Evolutionary conservation across 2,113 vertebrate genomes (phyloP).

Genomic region (Bambusicola thoracicus): DNA sequence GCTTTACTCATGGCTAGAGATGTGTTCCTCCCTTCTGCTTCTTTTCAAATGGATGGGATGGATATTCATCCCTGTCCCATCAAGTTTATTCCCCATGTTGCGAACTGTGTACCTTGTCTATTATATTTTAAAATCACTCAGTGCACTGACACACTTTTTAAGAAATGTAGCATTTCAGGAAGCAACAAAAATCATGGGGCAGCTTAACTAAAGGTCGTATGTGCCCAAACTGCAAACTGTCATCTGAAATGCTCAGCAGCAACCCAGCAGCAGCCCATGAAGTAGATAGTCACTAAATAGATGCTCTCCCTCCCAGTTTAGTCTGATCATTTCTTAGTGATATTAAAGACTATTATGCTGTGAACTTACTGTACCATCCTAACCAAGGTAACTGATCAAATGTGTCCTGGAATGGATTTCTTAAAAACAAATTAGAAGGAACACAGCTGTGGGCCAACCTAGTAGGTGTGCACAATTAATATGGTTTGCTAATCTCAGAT

Average conservation of each 20-base stretch:
- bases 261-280: background rate
- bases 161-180: background rate
- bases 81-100: constrained; percentile 29
- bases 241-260: background rate
- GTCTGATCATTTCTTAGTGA: background rate
- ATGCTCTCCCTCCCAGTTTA: background rate
- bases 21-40: constrained; percentile 34
- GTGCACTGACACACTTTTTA: background rate
- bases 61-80: background rate
- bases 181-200: background rate
- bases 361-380: background rate
- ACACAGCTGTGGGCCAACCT: background rate
- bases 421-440: background rate
- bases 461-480: background rate
- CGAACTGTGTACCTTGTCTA: constrained; percentile 7
- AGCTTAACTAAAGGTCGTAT: background rate
- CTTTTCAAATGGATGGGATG: constrained; percentile 46
- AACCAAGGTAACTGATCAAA: background rate
- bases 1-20: constrained; percentile 41
- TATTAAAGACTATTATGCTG: background rate
- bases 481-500: background rate
- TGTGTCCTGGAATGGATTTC: background rate
- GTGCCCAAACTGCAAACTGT: background rate
- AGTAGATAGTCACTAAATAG: background rate
- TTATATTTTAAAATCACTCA: constrained; percentile 35